Evolutionary conservation across 2,113 vertebrate species (phyloP).

Genomic region (Eurystomus gularis): DNA sequence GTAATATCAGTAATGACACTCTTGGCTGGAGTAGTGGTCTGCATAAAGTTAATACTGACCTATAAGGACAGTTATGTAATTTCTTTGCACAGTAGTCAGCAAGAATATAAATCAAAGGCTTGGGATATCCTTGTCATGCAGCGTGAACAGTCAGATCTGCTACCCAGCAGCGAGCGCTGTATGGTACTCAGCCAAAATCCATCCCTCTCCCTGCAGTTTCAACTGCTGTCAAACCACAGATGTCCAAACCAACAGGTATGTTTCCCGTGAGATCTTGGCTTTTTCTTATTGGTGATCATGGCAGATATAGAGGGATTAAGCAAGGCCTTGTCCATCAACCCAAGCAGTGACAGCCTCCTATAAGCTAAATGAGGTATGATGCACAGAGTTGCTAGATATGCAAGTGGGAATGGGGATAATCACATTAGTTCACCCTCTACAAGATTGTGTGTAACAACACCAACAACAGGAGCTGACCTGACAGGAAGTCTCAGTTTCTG

Average conservation of each 20-base stretch:
- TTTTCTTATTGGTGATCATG: not conserved
- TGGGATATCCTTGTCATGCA: not conserved
- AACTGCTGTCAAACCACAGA: fast-evolving
- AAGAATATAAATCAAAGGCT: not conserved
- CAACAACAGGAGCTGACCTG: not conserved
- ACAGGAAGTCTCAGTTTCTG: not conserved
- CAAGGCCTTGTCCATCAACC: not conserved
- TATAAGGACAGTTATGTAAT: not conserved
- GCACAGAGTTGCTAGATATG: fast-evolving
- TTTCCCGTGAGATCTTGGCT: not conserved
- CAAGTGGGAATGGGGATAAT: not conserved
- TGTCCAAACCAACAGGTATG: not conserved
- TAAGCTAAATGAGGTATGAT: not conserved
- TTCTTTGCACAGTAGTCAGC: not conserved
- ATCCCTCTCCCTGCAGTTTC: not conserved
- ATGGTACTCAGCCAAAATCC: not conserved
- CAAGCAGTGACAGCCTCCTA: not conserved
- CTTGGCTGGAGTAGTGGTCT: not conserved
- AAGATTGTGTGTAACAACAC: not conserved
- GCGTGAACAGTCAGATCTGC: not conserved
- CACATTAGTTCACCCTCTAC: too few relatives aligned
- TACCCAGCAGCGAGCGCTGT: fast-evolving
- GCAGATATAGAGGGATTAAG: not conserved
- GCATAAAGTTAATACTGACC: not conserved
- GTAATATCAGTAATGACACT: not conserved